Percentiles rank a stretch among this genome's conserved stretches.
phyloP scores from a whole-genome alignment of 2,888 invertebrate genomes.

The Parelbella ahira region DNA sequence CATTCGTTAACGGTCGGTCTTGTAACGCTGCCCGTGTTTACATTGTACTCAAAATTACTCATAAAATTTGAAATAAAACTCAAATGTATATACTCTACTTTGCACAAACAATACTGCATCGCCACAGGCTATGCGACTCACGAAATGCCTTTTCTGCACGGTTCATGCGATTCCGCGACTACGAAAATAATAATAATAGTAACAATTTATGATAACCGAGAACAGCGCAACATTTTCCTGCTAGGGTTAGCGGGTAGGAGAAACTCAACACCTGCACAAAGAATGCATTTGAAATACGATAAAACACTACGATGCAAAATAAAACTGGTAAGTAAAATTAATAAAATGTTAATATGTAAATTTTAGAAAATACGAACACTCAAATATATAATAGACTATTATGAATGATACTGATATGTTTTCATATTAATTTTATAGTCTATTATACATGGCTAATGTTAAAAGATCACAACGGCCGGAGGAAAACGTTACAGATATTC shows the following conservation, averaged over 20 bases:
- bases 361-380: conserved; percentile 49
- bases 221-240: conserved; percentile 80
- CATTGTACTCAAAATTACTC: conserved; percentile 24
- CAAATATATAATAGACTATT: conserved; percentile 49
- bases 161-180: conserved; percentile 62
- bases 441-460: conserved; percentile 47
- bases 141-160: conserved; percentile 61
- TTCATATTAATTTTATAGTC: conserved; percentile 38
- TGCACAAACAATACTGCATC: conserved; percentile 42
- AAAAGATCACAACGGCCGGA: conserved; percentile 46
- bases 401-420: conserved; percentile 17
- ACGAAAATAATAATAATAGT: conserved; percentile 34
- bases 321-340: conserved; percentile 54
- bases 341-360: conserved; percentile 68
- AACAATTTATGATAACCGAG: conserved; percentile 57
- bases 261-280: conserved; percentile 79
- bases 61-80: conserved; percentile 34
- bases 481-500: conserved; percentile 68
- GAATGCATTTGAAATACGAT: conserved; percentile 73
- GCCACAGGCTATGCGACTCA: conserved; percentile 54
- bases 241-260: conserved; percentile 78
- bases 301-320: conserved; percentile 77
- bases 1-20: conserved; percentile 62
- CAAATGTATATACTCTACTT: conserved; percentile 35
- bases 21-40: conserved; percentile 27